A percentile compares a stretch with the other conserved stretches of the same genome.
These are phyloP conservation scores for Eupithecia insigniata DNA, from an alignment of 2,888 invertebrate genomes.

Conservation along the genomic window DNA sequence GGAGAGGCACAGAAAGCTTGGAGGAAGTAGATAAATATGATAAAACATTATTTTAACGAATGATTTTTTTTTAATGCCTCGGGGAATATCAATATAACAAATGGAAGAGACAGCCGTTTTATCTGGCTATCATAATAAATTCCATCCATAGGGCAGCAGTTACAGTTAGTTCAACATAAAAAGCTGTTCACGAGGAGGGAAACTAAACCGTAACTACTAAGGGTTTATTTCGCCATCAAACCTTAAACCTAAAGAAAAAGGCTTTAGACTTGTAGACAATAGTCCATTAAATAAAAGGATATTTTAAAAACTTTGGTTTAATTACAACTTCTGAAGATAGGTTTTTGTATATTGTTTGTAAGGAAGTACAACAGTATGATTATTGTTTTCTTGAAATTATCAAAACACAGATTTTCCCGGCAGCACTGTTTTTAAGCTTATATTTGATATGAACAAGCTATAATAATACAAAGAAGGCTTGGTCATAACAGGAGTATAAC, in stretches of 20 bases:
- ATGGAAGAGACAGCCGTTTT: neutral
- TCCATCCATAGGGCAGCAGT: neutral
- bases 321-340: conserved; percentile 32
- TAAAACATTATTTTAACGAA: neutral
- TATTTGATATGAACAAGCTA: too few relatives aligned
- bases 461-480: too few relatives aligned
- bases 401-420: neutral
- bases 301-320: conserved; percentile 37
- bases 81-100: too few relatives aligned
- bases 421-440: neutral
- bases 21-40: neutral
- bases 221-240: neutral
- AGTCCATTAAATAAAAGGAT: conserved; percentile 7
- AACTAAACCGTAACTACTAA: neutral
- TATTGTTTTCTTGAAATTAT: neutral
- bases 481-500: neutral
- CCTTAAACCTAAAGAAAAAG: neutral
- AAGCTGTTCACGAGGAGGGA: neutral
- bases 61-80: neutral
- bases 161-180: neutral
- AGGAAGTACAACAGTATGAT: neutral
- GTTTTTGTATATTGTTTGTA: neutral
- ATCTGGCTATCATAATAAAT: neutral
- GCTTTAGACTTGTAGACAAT: neutral
- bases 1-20: neutral